Percentiles rank a stretch among this genome's conserved stretches.
Evolutionary conservation across 2,113 vertebrate species (phyloP).

Genomic region (Psilopsiagon aurifrons): DNA sequence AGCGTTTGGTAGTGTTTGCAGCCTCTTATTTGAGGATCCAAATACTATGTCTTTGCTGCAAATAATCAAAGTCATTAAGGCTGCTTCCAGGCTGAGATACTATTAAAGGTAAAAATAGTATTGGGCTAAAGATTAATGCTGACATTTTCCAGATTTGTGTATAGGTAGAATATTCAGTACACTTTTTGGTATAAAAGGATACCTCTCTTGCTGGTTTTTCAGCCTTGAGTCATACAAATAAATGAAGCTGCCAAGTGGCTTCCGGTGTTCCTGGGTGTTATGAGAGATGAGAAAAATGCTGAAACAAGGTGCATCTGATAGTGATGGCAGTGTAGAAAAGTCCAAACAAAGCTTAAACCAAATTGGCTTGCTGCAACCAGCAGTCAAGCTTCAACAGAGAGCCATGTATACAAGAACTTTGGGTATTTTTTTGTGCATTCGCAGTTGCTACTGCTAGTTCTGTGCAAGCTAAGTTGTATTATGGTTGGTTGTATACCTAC

Average conservation of each 20-base stretch:
- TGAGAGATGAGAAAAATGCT: neutral
- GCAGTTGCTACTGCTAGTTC: neutral
- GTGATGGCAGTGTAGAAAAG: neutral
- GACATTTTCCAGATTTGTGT: neutral
- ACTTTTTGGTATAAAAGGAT: neutral
- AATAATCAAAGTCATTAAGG: neutral
- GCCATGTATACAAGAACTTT: neutral
- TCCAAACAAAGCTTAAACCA: neutral
- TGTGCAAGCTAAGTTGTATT: neutral
- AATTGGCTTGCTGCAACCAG: neutral
- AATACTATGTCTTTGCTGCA: neutral
- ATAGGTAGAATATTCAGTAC: neutral
- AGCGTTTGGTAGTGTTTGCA: neutral
- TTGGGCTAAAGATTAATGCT: neutral
- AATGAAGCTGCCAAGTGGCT: neutral
- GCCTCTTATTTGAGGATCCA: neutral
- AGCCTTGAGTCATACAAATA: neutral
- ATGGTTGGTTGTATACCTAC: neutral
- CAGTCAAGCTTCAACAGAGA: neutral
- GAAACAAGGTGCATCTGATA: neutral
- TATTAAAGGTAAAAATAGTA: neutral
- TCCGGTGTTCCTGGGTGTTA: neutral
- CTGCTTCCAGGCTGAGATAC: neutral
- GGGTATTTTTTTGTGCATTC: neutral
- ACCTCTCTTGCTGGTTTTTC: neutral